These are phyloP conservation scores for Bovichtus diacanthus DNA, from an alignment of 2,797 vertebrate species.

Conservation along the genomic window DNA sequence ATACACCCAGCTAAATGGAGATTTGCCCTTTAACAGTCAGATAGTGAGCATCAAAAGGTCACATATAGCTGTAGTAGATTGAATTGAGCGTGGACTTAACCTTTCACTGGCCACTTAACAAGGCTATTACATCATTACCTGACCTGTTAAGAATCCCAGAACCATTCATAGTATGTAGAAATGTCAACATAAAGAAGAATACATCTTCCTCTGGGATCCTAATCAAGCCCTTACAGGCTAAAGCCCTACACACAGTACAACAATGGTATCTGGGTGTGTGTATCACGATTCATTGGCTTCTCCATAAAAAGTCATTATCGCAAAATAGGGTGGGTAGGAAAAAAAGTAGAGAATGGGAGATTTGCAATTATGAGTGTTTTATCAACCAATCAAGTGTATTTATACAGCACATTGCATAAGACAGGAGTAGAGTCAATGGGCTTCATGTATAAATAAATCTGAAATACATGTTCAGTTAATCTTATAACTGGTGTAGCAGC, in stretches of 20 bases:
- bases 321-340: not conserved
- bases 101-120: slow-evolving; percentile 40
- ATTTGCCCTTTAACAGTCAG: slow-evolving; percentile 29
- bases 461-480: not conserved
- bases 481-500: not conserved
- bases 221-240: slow-evolving; percentile 1
- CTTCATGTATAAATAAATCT: not conserved
- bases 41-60: slow-evolving; percentile 33
- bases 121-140: slow-evolving; percentile 44
- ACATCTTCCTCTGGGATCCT: not conserved
- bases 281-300: not conserved
- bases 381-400: not conserved
- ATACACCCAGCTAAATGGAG: slow-evolving; percentile 16
- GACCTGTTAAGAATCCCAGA: slow-evolving; percentile 20
- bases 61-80: slow-evolving; percentile 11
- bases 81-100: slow-evolving; percentile 23
- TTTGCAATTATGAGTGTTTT: not conserved
- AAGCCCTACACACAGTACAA: slow-evolving; percentile 9
- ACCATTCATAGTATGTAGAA: slow-evolving; percentile 10
- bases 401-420: too few relatives aligned
- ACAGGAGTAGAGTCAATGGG: too few relatives aligned
- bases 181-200: slow-evolving; percentile 22
- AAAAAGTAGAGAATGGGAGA: not conserved
- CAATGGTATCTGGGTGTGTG: slow-evolving; percentile 24
- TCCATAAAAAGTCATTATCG: not conserved